These are phyloP conservation scores for Cheirogaleus medius DNA, from an alignment of 2,113 vertebrate genomes.

Conservation along the genomic window DNA sequence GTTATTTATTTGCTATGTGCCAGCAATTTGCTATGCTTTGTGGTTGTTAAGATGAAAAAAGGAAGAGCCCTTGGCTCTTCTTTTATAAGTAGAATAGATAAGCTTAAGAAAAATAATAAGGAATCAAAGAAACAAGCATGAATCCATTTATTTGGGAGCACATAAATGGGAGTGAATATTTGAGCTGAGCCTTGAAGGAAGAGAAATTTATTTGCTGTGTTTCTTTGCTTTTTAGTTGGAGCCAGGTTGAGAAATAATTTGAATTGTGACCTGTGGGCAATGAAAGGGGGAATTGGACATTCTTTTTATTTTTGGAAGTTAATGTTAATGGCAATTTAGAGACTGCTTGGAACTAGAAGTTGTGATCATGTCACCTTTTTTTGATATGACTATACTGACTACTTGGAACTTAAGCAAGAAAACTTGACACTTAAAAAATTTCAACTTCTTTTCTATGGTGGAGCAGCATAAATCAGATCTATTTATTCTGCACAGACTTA, in stretches of 20 bases:
- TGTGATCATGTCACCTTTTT: not conserved
- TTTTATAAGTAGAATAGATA: not conserved
- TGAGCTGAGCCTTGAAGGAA: not conserved
- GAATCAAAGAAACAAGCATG: not conserved
- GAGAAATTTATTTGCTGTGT: not conserved
- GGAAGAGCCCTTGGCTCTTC: not conserved
- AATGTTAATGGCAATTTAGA: not conserved
- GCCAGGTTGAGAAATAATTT: not conserved
- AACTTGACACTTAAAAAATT: not conserved
- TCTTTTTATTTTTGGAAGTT: constrained; percentile 14
- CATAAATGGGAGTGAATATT: not conserved
- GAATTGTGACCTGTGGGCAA: not conserved
- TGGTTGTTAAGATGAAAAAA: not conserved
- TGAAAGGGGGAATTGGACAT: not conserved
- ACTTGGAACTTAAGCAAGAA: constrained; percentile 27
- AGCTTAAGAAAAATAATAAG: constrained; percentile 20
- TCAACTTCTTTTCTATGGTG: not conserved
- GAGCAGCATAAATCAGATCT: not conserved
- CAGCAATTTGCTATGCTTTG: not conserved
- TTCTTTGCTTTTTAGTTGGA: not conserved
- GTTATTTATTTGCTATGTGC: not conserved
- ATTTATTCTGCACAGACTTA: constrained; percentile 12
- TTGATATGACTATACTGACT: not conserved
- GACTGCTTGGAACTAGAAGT: not conserved
- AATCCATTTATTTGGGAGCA: not conserved